A percentile compares a stretch with the other conserved stretches of the same genome.
These are phyloP conservation scores for Aphelenchoides besseyi DNA, from an alignment of 1,140 invertebrate species.

Conservation along the genomic window DNA sequence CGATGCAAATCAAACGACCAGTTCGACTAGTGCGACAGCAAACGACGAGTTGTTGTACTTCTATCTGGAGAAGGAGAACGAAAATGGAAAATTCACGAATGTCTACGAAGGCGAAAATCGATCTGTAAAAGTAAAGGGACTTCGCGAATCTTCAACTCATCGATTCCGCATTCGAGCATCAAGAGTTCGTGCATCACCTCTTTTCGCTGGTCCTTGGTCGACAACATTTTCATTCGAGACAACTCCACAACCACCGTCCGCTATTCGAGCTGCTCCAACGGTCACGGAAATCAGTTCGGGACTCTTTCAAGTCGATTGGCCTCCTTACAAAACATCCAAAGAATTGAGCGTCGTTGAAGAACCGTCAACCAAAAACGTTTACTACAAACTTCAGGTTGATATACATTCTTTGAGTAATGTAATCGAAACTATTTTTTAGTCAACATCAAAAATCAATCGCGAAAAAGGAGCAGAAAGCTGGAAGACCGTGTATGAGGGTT, in stretches of 20 bases:
- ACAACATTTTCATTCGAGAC: conserved; percentile 37
- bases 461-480: conserved; percentile 44
- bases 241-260: conserved; percentile 22
- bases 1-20: background rate
- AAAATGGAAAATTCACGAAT: conserved; percentile 49
- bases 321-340: conserved; percentile 24
- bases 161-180: conserved; percentile 56
- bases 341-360: background rate
- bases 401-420: background rate
- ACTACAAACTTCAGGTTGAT: conserved; percentile 51
- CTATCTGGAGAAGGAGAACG: conserved; percentile 56
- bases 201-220: conserved; percentile 39
- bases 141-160: conserved; percentile 41
- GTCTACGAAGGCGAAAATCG: conserved; percentile 58
- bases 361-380: conserved; percentile 6
- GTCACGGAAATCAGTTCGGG: conserved; percentile 38
- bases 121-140: conserved; percentile 47
- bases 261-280: conserved; percentile 36
- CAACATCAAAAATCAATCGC: conserved; percentile 37
- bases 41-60: conserved; percentile 36
- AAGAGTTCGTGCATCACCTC: conserved; percentile 16
- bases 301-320: conserved; percentile 56
- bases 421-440: conserved; percentile 35
- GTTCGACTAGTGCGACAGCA: conserved; percentile 5
- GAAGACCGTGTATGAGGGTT: conserved; percentile 55